These are phyloP conservation scores for Dromius quadrimaculatus DNA, from an alignment of 2,888 invertebrate genomes.

Conservation along the genomic window DNA sequence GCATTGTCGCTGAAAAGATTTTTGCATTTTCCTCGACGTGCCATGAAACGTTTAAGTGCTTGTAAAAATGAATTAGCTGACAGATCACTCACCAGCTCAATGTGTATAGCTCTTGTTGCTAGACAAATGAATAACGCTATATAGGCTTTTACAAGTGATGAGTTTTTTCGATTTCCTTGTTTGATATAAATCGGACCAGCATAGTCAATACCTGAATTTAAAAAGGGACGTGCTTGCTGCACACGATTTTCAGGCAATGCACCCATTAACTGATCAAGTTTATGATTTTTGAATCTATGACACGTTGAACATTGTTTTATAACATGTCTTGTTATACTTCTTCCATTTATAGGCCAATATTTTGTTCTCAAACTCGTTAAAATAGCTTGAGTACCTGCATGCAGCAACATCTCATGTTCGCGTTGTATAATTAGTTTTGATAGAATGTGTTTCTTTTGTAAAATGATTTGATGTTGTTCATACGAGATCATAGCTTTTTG, in stretches of 20 bases:
- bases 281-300: neutral
- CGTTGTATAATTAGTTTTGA: neutral
- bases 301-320: conserved; percentile 48
- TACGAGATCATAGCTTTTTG: neutral
- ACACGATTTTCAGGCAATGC: neutral
- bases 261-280: neutral
- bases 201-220: neutral
- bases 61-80: too few relatives aligned
- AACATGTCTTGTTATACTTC: conserved; percentile 35
- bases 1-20: too few relatives aligned
- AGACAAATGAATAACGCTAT: neutral
- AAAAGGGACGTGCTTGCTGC: neutral
- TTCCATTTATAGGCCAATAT: conserved; percentile 54
- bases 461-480: neutral
- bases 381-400: conserved; percentile 43
- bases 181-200: neutral
- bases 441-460: neutral
- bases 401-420: neutral
- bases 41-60: too few relatives aligned
- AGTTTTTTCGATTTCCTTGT: neutral
- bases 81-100: neutral
- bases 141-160: neutral
- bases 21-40: too few relatives aligned
- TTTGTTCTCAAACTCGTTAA: conserved; percentile 23
- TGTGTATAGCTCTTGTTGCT: neutral